phyloP scores from a whole-genome alignment of 2,113 vertebrate genomes.

The Syngnathoides biaculeatus region DNA sequence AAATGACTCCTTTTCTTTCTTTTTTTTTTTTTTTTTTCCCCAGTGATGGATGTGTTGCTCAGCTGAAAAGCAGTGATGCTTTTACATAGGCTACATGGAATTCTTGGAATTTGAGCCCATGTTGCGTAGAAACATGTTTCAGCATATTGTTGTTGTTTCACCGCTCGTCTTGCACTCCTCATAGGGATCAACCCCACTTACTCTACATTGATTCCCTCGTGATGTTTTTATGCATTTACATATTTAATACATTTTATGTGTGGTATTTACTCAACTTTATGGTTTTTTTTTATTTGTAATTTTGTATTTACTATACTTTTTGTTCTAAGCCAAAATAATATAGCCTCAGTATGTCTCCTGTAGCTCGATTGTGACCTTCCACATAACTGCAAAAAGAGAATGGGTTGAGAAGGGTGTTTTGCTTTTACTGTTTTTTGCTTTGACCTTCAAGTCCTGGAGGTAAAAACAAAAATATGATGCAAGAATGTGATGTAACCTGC shows the following conservation, averaged over 20 bases:
- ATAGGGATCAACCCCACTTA: background rate
- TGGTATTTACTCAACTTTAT: background rate
- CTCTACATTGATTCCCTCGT: background rate
- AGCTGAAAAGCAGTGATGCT: background rate
- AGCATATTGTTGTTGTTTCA: background rate
- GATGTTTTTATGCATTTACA: background rate
- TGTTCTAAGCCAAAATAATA: background rate
- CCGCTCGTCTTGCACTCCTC: background rate
- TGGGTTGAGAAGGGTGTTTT: background rate
- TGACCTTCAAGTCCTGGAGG: background rate
- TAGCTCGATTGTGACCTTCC: background rate
- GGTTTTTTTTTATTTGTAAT: background rate
- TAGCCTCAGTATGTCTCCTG: background rate
- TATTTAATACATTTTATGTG: background rate
- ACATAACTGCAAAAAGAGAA: background rate
- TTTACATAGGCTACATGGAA: background rate
- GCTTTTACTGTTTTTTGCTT: background rate
- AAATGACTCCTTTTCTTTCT: no score
- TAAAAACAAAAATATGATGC: background rate
- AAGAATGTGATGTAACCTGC: background rate
- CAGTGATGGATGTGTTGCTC: background rate
- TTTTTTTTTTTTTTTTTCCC: background rate
- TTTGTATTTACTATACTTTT: background rate
- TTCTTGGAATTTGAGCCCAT: constrained; percentile 5
- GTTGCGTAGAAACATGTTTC: constrained; percentile 4